These are phyloP conservation scores for Cottus gobio DNA, from an alignment of 2,113 vertebrate species.

Conservation along the genomic window DNA sequence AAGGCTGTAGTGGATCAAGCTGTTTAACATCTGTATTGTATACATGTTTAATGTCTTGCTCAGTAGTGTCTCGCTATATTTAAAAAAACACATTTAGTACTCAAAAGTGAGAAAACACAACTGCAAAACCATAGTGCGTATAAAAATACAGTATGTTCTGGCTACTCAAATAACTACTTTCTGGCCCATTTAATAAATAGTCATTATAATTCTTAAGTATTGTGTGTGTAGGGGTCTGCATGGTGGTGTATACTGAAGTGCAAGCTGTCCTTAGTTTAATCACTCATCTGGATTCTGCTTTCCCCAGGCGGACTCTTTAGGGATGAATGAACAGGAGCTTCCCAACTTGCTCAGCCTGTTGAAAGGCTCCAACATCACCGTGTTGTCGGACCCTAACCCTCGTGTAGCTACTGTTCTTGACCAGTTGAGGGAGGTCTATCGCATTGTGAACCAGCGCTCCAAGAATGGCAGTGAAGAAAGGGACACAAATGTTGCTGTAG, in stretches of 20 bases:
- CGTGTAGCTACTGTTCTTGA: slow-evolving; percentile 87
- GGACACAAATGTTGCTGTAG: background rate
- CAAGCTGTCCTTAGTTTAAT: background rate
- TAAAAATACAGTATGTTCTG: too few relatives aligned
- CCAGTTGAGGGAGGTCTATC: slow-evolving; percentile 88
- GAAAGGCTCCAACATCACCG: slow-evolving; percentile 84
- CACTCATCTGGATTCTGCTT: slow-evolving; percentile 23
- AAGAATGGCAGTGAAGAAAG: slow-evolving; percentile 19
- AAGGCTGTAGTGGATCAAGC: too few relatives aligned
- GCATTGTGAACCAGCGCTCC: slow-evolving; percentile 79
- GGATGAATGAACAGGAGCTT: slow-evolving; percentile 90
- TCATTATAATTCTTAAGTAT: too few relatives aligned
- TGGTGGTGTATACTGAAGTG: too few relatives aligned
- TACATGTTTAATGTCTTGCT: too few relatives aligned
- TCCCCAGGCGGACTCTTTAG: slow-evolving; percentile 83
- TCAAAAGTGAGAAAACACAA: background rate
- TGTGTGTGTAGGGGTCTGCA: too few relatives aligned
- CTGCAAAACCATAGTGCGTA: background rate
- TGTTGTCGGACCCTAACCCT: slow-evolving; percentile 87
- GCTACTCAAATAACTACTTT: too few relatives aligned
- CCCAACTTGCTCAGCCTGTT: slow-evolving; percentile 87
- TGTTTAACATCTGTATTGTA: too few relatives aligned
- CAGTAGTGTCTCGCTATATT: too few relatives aligned
- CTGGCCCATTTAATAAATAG: too few relatives aligned
- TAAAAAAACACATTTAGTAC: too few relatives aligned